phyloP scores from a whole-genome alignment of 1,140 invertebrate genomes.

The Scaptomyza montana region DNA sequence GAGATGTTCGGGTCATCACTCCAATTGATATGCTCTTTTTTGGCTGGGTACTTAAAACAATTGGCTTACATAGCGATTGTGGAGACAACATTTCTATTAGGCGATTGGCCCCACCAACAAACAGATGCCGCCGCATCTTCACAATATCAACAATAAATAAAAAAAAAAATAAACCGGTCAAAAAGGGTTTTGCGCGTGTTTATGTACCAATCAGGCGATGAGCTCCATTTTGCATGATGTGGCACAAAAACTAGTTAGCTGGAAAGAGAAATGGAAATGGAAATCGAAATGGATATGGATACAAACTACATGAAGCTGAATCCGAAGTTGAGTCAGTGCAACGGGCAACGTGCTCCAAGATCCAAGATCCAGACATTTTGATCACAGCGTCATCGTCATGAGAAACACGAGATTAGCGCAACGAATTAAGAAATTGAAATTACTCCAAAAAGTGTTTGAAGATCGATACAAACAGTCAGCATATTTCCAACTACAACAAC shows the following conservation, averaged over 20 bases:
- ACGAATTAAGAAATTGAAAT: constrained; percentile 83
- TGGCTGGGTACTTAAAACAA: constrained; percentile 14
- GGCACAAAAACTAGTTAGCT: constrained; percentile 64
- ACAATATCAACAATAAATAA: constrained; percentile 21
- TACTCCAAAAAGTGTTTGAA: constrained; percentile 80
- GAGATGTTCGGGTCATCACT: neutral
- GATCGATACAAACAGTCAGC: constrained; percentile 79
- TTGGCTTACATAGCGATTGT: constrained; percentile 21
- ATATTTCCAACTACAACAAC: constrained; percentile 50
- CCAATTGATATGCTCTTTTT: constrained; percentile 12
- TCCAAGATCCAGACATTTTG: constrained; percentile 36
- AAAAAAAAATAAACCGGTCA: constrained; percentile 14
- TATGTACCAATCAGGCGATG: constrained; percentile 75
- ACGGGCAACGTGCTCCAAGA: constrained; percentile 16
- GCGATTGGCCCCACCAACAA: constrained; percentile 16
- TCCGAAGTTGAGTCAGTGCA: constrained; percentile 41
- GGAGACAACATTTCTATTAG: constrained; percentile 67
- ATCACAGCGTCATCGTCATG: constrained; percentile 57
- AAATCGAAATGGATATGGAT: constrained; percentile 30
- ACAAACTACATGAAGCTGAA: constrained; percentile 5
- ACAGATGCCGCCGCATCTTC: constrained; percentile 18
- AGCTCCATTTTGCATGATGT: constrained; percentile 76
- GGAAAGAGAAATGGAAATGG: constrained; percentile 62
- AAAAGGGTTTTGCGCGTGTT: constrained; percentile 75
- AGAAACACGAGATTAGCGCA: constrained; percentile 79